Evolutionary conservation across 2,888 invertebrate species (phyloP).

Genomic region (Zeuzera pyrina): DNA sequence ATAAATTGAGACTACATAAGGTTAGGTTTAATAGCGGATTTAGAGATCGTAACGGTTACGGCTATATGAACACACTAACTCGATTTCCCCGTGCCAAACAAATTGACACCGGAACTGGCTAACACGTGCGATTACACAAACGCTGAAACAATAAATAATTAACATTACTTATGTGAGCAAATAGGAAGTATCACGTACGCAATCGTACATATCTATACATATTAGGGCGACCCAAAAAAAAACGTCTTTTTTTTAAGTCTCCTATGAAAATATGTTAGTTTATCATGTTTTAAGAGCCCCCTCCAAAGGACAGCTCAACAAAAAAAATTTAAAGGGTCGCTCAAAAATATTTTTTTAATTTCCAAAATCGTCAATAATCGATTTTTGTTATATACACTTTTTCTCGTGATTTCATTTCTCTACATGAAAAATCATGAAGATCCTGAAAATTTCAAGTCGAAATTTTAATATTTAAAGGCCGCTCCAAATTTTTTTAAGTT

Average conservation of each 20-base stretch:
- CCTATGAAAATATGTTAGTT: too few species aligned
- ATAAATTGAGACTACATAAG: slow-evolving; percentile 7
- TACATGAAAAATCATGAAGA: background rate
- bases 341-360: background rate
- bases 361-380: background rate
- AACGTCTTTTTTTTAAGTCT: background rate
- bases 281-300: too few species aligned
- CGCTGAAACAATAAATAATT: too few species aligned
- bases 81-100: slow-evolving; percentile 22
- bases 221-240: background rate
- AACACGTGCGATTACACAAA: too few species aligned
- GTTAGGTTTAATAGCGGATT: slow-evolving; percentile 22
- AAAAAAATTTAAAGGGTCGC: background rate
- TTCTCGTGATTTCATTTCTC: too few species aligned
- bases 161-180: too few species aligned
- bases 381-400: background rate
- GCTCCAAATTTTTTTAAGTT: too few species aligned
- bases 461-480: too few species aligned
- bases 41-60: slow-evolving; percentile 42
- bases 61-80: slow-evolving; percentile 20
- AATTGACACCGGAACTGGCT: slow-evolving; percentile 1
- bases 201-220: background rate
- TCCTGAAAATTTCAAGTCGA: background rate
- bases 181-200: background rate
- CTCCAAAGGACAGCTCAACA: background rate